These are phyloP conservation scores for Galago senegalensis DNA, from an alignment of 2,797 vertebrate genomes.

Conservation along the genomic window DNA sequence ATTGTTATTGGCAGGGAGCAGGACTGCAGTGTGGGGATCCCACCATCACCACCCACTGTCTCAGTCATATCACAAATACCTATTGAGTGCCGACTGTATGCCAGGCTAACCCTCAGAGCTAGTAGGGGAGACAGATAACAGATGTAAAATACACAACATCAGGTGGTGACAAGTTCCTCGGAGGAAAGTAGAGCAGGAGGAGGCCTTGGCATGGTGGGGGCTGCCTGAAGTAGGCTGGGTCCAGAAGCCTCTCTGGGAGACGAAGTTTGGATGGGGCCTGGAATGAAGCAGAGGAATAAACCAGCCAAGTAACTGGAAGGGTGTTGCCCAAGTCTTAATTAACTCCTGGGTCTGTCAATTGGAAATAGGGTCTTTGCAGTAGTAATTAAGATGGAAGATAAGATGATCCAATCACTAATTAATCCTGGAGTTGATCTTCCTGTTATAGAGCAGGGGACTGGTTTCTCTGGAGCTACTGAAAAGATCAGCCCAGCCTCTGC, in stretches of 20 bases:
- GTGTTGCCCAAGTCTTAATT: background rate
- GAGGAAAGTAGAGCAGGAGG: background rate
- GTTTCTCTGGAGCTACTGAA: background rate
- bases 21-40: background rate
- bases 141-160: background rate
- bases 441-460: background rate
- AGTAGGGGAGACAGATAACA: background rate
- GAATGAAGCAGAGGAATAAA: too few relatives aligned
- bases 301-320: background rate
- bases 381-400: background rate
- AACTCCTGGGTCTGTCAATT: background rate
- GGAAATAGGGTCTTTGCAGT: background rate
- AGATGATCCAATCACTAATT: background rate
- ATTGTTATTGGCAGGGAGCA: background rate
- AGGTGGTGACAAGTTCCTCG: background rate
- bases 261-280: accelerated
- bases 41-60: background rate
- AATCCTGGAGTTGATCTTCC: background rate
- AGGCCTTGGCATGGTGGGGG: background rate
- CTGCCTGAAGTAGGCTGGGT: background rate
- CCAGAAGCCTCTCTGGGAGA: background rate
- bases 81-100: background rate
- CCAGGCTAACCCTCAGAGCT: background rate
- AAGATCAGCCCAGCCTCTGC: background rate
- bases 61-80: background rate